phyloP scores from a whole-genome alignment of 35 echinoderm and acorn worm genomes.

The Eucidaris tribuloides region DNA sequence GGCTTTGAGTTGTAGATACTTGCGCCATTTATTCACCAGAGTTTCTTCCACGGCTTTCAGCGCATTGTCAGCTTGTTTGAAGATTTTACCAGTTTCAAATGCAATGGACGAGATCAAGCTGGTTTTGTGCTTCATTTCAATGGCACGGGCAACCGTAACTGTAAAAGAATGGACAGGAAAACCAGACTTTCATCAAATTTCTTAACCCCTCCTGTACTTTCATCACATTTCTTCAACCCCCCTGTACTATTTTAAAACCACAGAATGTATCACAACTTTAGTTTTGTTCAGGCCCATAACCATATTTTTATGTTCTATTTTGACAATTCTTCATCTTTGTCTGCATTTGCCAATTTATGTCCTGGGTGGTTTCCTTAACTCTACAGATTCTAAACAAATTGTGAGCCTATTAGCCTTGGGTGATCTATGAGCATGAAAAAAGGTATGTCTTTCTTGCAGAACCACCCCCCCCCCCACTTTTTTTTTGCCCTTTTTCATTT shows the following conservation, averaged over 20 bases:
- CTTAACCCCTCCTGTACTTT: not conserved
- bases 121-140: conserved; percentile 82
- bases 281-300: not conserved
- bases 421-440: no score
- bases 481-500: no score
- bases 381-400: no score
- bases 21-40: conserved; percentile 89
- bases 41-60: conserved; percentile 83
- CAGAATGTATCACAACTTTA: not conserved
- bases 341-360: no score
- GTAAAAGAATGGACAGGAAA: not conserved
- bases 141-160: conserved; percentile 94
- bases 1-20: conserved; percentile 82
- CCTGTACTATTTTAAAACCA: not conserved
- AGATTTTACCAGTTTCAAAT: conserved; percentile 79
- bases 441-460: no score
- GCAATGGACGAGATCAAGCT: conserved; percentile 71
- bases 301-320: no score
- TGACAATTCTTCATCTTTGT: no score
- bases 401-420: no score
- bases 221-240: no score
- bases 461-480: no score
- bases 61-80: conserved; percentile 59
- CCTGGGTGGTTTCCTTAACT: no score
- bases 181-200: not conserved